These are phyloP conservation scores for Mizuhopecten yessoensis DNA, from an alignment of 1,140 invertebrate species.

Conservation along the genomic window DNA sequence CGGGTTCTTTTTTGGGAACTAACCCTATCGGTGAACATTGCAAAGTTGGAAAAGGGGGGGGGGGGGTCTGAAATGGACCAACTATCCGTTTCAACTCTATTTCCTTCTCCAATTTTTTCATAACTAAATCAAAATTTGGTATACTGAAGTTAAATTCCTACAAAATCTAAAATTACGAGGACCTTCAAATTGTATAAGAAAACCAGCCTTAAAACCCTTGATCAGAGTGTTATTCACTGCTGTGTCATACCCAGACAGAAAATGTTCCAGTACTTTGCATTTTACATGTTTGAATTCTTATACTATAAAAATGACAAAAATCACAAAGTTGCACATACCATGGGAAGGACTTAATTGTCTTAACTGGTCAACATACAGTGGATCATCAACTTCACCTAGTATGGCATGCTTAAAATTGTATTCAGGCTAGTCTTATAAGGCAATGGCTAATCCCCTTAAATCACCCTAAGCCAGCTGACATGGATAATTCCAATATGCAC, in stretches of 20 bases:
- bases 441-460: too few relatives aligned
- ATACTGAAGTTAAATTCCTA: not conserved
- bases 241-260: too few relatives aligned
- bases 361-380: too few relatives aligned
- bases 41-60: conserved; percentile 40
- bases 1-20: conserved; percentile 52
- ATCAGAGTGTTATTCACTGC: too few relatives aligned
- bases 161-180: not conserved
- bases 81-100: not conserved
- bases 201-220: conserved; percentile 45
- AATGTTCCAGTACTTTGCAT: not conserved
- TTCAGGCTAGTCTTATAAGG: too few relatives aligned
- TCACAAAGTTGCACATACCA: too few relatives aligned
- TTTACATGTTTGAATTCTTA: not conserved
- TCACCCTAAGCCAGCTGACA: too few relatives aligned
- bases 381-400: too few relatives aligned
- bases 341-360: too few relatives aligned
- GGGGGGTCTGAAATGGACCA: conserved; percentile 25
- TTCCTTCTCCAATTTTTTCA: conserved; percentile 49
- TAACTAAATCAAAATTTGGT: not conserved
- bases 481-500: too few relatives aligned
- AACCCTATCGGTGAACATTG: conserved; percentile 52
- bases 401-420: too few relatives aligned
- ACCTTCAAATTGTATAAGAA: conserved; percentile 43
- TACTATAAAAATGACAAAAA: too few relatives aligned